Conservation (phyloP, 2,113 vertebrate genomes). For the Corvus moneduloides region DNA sequence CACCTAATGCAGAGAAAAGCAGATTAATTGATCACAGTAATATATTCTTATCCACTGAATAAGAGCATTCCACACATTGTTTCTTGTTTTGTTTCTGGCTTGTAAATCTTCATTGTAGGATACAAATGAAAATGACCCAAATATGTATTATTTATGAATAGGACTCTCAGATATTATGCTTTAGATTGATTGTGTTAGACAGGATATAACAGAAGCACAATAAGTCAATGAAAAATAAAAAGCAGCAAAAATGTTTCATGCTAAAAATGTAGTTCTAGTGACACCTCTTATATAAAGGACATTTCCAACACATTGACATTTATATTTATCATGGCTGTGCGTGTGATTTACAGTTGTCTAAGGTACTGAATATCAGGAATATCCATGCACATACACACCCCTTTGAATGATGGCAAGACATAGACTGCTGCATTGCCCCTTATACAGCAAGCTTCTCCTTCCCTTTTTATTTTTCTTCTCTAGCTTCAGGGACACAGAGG, state of each 20-base stretch:
- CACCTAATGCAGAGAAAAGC: constrained; percentile 48
- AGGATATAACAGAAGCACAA: constrained; percentile 53
- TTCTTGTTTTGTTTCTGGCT: constrained; percentile 35
- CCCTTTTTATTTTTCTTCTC: constrained; percentile 58
- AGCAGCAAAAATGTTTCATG: constrained; percentile 54
- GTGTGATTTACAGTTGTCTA: constrained; percentile 47
- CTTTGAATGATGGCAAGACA: constrained; percentile 56
- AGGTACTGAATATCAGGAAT: constrained; percentile 41
- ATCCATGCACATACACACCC: constrained; percentile 19
- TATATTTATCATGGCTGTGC: constrained; percentile 14
- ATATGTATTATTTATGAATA: constrained; percentile 69
- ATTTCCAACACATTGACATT: constrained; percentile 4
- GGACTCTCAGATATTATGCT: constrained; percentile 49
- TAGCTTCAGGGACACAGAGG: constrained; percentile 67
- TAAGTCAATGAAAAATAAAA: constrained; percentile 64
- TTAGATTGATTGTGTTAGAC: constrained; percentile 63
- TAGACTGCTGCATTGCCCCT: constrained; percentile 33
- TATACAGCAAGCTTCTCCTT: constrained; percentile 21
- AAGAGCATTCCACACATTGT: constrained; percentile 10
- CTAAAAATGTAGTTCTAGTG: constrained; percentile 60
- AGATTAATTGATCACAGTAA: constrained; percentile 65
- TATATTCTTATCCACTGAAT: constrained; percentile 46
- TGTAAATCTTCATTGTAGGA: constrained; percentile 67
- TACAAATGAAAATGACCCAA: constrained; percentile 38
- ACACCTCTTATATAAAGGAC: constrained; percentile 34